Evolutionary conservation across 2,113 vertebrate species (phyloP).

Genomic region (Eolophus roseicapilla): DNA sequence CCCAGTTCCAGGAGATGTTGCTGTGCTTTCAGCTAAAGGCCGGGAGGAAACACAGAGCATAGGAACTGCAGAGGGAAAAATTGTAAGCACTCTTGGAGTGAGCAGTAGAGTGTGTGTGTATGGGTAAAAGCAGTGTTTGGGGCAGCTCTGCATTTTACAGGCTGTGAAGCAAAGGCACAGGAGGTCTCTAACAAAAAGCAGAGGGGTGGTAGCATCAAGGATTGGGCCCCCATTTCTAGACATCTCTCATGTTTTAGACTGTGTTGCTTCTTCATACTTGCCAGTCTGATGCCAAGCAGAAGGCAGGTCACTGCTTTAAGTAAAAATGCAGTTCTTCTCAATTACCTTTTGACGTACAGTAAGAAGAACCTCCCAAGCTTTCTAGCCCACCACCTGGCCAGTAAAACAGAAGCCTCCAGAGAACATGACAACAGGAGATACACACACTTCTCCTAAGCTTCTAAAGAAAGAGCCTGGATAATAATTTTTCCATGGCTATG

Average conservation of each 20-base stretch:
- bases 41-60: neutral
- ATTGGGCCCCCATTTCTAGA: neutral
- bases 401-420: neutral
- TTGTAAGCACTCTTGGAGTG: accelerated
- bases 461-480: neutral
- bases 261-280: neutral
- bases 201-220: neutral
- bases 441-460: neutral
- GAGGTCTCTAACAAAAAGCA: neutral
- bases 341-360: neutral
- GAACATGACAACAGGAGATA: neutral
- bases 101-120: neutral
- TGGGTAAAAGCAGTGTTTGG: neutral
- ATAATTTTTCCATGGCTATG: neutral
- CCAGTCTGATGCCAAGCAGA: neutral
- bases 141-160: neutral
- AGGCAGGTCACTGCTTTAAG: neutral
- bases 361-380: neutral
- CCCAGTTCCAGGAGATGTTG: slow-evolving; percentile 64
- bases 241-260: neutral
- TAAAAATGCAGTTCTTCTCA: neutral
- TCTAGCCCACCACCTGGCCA: neutral
- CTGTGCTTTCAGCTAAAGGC: slow-evolving; percentile 64
- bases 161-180: accelerated
- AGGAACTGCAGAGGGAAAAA: neutral